These are phyloP conservation scores for Dione juno DNA, from an alignment of 2,888 invertebrate species.

Conservation along the genomic window DNA sequence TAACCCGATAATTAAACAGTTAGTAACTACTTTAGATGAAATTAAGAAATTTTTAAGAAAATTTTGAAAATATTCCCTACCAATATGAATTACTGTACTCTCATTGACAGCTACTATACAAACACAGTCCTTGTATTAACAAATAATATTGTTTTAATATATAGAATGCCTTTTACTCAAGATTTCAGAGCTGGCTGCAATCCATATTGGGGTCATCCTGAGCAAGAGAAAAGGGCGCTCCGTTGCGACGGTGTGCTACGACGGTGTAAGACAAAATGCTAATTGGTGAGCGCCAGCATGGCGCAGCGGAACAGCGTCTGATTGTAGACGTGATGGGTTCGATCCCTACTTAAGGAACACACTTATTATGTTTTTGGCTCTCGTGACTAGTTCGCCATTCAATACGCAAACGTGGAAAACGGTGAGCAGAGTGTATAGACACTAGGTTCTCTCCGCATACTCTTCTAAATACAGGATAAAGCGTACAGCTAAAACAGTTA, in stretches of 20 bases:
- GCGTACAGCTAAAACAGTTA: too few relatives aligned
- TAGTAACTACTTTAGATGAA: too few relatives aligned
- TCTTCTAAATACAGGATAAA: background rate
- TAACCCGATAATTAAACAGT: too few relatives aligned
- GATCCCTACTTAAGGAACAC: background rate
- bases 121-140: too few relatives aligned
- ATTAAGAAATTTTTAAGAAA: too few relatives aligned
- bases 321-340: background rate
- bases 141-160: background rate
- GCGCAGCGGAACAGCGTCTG: background rate
- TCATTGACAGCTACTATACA: too few relatives aligned
- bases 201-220: conserved; percentile 76
- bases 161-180: conserved; percentile 43
- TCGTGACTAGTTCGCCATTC: too few relatives aligned
- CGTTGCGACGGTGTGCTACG: conserved; percentile 67
- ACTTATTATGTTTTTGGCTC: too few relatives aligned
- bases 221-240: conserved; percentile 69
- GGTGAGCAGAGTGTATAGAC: background rate
- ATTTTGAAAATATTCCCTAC: too few relatives aligned
- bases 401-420: background rate
- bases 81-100: too few relatives aligned
- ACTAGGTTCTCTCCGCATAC: background rate
- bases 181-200: conserved; percentile 80
- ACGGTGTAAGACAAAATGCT: conserved; percentile 62
- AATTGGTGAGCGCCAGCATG: too few relatives aligned